Conservation (phyloP, 92 coral and sea anemone genomes). For the Epizoanthus rinbou region DNA sequence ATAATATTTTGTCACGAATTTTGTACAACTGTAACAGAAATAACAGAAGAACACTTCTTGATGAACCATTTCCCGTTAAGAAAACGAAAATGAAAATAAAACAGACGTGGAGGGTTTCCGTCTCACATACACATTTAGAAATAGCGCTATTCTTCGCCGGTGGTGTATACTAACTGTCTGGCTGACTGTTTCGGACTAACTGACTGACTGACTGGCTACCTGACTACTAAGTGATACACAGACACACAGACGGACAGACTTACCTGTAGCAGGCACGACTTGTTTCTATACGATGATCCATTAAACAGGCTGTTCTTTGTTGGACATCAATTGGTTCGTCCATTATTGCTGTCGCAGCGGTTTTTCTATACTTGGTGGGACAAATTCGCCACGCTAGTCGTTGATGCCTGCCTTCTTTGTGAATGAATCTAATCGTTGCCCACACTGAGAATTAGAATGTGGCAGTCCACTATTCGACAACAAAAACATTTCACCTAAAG, state of each 20-base stretch:
- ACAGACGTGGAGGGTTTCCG: no score
- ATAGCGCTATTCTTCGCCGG: no score
- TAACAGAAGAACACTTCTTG: no score
- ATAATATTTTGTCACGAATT: no score
- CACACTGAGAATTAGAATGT: conserved; percentile 5
- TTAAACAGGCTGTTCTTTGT: conserved; percentile 1
- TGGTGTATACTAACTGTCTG: not conserved
- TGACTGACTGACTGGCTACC: not conserved
- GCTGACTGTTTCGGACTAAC: not conserved
- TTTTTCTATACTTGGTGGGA: conserved; percentile 10
- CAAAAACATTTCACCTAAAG: conserved; percentile 19
- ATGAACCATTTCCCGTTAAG: no score
- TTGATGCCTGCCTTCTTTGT: conserved; percentile 24
- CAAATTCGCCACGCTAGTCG: conserved; percentile 15
- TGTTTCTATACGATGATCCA: conserved; percentile 10
- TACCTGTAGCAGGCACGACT: conserved; percentile 16
- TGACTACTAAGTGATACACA: not conserved
- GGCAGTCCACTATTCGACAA: conserved; percentile 14
- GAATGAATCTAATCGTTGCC: conserved; percentile 10
- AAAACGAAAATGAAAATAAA: no score
- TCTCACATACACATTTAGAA: no score
- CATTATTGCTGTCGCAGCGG: conserved; percentile 2
- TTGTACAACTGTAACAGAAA: no score
- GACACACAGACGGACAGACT: not conserved
- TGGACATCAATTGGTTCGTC: conserved; percentile 3